Base-by-base conservation (phyloP, 2,888 invertebrate genomes). In the Caenorhabditis imperialis region DNA sequence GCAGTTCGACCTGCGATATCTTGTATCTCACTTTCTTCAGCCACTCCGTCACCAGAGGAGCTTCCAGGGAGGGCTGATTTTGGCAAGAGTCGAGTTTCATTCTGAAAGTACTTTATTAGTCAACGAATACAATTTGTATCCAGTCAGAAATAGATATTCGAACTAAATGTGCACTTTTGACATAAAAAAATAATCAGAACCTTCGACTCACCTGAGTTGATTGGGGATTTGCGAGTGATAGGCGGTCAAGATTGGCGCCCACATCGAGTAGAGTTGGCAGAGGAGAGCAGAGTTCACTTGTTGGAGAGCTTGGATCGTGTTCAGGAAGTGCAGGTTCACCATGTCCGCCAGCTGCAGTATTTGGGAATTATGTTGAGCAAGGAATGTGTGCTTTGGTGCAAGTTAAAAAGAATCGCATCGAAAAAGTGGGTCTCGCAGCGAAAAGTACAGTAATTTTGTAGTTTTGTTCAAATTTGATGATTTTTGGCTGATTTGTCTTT, bases 1-100 rank as follows among this genome's bases (percentile, higher is more conserved):
- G 95, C 78, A 94, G 90, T 90, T 99, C 98, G 60, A 96, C 93
- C 90, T 98, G 97, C 5, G 96, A 96, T 93, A 99, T 96, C 91
- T 97, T 98, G 88, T 97, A 96, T 88, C 97, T 94, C 74, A 97
- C 91, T 53, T 95, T 91, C 89, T 95, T 94, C 62, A 99, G 91
- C 93, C 96, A 95, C 37, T 84, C 82, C 6, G 71, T 58, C 18
- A 88, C 78, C 16, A 80, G 74, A n/a, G 83, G 81, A 0, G 83
- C 74, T 44, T 83, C 79, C 23, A 84, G 57, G 6, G 92, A 93
- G 25, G 92, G 92, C 89, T 93, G 93, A 89, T 95, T 94, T 77
- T 94, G 92, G 82, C 95, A 95, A 79, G 92, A 93, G 88, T 95
- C 94, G 62, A 98, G 90, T 12, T 86, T 85, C 60, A 85, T 80